A percentile compares a stretch with the other conserved stretches of the same genome.
Conservation (phyloP, 1,140 invertebrate species). For the Protaetia brevitarsis region DNA sequence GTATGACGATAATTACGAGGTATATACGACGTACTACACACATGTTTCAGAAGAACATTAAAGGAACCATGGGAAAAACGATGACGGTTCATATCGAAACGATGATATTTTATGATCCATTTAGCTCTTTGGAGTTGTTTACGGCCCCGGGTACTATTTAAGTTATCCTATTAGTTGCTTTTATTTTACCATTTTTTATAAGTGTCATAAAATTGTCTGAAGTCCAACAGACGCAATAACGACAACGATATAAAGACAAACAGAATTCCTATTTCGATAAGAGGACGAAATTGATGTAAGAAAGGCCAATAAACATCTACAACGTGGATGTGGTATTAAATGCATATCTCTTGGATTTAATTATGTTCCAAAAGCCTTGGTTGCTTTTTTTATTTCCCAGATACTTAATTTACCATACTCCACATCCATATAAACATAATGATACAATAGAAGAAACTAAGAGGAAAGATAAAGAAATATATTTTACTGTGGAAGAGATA, state of each 20-base stretch:
- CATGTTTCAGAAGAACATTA: not conserved
- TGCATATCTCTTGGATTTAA: too few species aligned
- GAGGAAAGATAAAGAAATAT: too few species aligned
- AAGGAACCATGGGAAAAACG: not conserved
- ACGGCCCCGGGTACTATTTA: not conserved
- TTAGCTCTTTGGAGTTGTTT: constrained; percentile 12
- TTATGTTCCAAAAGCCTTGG: too few species aligned
- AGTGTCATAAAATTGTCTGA: not conserved
- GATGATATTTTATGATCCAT: constrained; percentile 11
- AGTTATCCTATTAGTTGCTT: not conserved
- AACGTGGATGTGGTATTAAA: too few species aligned
- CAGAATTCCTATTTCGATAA: not conserved
- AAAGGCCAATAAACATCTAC: too few species aligned
- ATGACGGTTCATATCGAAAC: not conserved
- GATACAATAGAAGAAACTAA: too few species aligned
- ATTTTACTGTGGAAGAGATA: too few species aligned
- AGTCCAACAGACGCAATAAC: constrained; percentile 1
- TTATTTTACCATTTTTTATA: not conserved
- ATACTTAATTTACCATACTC: too few species aligned
- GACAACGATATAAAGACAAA: not conserved
- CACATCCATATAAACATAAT: too few species aligned
- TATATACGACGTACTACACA: not conserved
- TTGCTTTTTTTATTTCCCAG: too few species aligned
- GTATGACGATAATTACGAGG: not conserved
- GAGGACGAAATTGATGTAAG: not conserved